Evolutionary conservation across 2,888 invertebrate species (phyloP).

Genomic region (Pristionchus maxplancki): DNA sequence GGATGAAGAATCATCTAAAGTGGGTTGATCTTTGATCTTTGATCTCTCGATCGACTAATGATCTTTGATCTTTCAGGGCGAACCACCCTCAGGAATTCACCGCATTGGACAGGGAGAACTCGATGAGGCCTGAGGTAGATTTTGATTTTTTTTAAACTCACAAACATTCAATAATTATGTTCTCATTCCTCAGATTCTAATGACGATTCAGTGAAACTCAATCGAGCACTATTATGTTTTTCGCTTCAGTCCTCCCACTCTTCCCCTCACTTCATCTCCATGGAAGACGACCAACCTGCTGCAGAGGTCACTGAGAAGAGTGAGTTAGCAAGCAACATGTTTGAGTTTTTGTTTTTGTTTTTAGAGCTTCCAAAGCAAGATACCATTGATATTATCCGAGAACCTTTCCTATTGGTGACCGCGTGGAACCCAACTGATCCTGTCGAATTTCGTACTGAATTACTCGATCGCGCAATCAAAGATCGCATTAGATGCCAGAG

Average conservation of each 20-base stretch:
- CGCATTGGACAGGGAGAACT: not conserved
- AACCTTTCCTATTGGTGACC: not conserved
- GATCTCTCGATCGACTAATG: not conserved
- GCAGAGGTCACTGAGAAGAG: not conserved
- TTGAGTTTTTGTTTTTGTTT: not conserved
- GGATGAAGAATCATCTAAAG: conserved; percentile 39
- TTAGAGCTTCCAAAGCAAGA: not conserved
- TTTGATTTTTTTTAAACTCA: not conserved
- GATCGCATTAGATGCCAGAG: too few species aligned
- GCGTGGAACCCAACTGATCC: not conserved
- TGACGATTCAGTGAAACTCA: not conserved
- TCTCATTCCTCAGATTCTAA: not conserved
- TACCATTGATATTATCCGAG: not conserved
- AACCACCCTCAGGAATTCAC: not conserved
- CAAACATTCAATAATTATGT: not conserved
- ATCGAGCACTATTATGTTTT: not conserved
- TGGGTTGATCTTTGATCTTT: not conserved
- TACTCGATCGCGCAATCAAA: too few species aligned
- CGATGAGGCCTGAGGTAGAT: not conserved
- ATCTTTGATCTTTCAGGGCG: conserved; percentile 11
- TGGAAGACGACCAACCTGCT: too few species aligned
- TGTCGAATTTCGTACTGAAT: too few species aligned
- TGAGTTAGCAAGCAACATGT: not conserved
- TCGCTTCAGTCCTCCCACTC: not conserved
- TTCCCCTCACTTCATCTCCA: not conserved